Base-by-base conservation (phyloP, 2,888 invertebrate species). In the Macrophya alboannulata region DNA sequence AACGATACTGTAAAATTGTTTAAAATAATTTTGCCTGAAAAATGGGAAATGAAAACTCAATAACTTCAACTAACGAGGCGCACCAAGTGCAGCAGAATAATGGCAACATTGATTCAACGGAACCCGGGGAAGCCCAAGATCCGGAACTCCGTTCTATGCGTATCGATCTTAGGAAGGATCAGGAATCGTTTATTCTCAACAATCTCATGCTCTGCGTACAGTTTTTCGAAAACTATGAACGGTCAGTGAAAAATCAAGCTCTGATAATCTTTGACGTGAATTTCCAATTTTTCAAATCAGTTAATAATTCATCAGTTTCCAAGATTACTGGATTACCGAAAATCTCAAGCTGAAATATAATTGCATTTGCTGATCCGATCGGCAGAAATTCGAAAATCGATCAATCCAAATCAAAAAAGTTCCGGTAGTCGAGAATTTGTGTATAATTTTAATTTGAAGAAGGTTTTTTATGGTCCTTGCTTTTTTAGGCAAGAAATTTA, bases 181-280 rank as follows among this genome's bases (percentile, higher is more conserved):
- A 96, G 6, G 95, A 97, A 90, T 94, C 95, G 5, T 98, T 98
- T 92, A 94, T 97, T 12, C 93, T 97, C 15, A 97, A 98, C 91
- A 97, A 97, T 92, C 95, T 97, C 85, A 94, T 97, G 84, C 95
- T 97, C 92, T 96, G 96, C 17, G 94, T 97, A 37, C 97, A 97
- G 93, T 97, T 98, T 94, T 97, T 97, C 90, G 96, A 96, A 88
- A 96, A 97, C 92, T 97, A 95, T 91, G 96, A 97, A 92, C 95
- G 95, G 97, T 97, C 93, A 95, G 95, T 93, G 21, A 45, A 45
- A 43, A 68, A 31, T 31, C 31, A 31, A 31, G 31, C 31, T 31
- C 3, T 31, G 3, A n/a, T n/a, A 31, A 31, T 31, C 31, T 1
- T 31, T 31, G 31, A 31, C 31, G 31, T 31, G 3, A 31, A 37